These are phyloP conservation scores for Heterotilapia buettikoferi DNA, from an alignment of 2,113 vertebrate genomes.

Conservation along the genomic window DNA sequence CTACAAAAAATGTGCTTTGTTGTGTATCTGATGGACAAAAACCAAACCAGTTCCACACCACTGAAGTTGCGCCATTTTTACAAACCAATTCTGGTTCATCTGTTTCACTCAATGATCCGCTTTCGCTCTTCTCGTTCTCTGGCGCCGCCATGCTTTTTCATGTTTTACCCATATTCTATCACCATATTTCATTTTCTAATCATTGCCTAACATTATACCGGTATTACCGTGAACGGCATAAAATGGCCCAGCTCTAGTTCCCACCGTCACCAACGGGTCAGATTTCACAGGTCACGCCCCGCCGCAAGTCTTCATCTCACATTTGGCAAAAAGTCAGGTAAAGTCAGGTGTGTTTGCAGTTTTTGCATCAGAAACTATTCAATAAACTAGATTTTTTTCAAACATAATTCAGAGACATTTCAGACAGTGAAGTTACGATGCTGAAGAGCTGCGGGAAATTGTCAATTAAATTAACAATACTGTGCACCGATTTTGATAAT, in stretches of 20 bases:
- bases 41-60: no score
- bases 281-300: not conserved
- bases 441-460: not conserved
- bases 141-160: fast-evolving
- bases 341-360: not conserved
- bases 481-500: not conserved
- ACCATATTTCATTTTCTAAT: not conserved
- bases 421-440: not conserved
- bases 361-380: not conserved
- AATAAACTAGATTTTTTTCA: not conserved
- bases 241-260: not conserved
- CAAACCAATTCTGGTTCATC: not conserved
- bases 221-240: fast-evolving
- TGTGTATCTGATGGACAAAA: fast-evolving
- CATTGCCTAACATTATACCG: fast-evolving
- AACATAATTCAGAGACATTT: not conserved
- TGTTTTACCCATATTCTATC: not conserved
- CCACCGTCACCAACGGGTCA: fast-evolving
- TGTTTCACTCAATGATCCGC: not conserved
- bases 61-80: not conserved
- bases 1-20: not conserved
- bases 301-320: not conserved
- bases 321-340: fast-evolving
- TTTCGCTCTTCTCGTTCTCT: not conserved
- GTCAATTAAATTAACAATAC: not conserved